These are phyloP conservation scores for Plebejus argus DNA, from an alignment of 2,888 invertebrate species.

Conservation along the genomic window DNA sequence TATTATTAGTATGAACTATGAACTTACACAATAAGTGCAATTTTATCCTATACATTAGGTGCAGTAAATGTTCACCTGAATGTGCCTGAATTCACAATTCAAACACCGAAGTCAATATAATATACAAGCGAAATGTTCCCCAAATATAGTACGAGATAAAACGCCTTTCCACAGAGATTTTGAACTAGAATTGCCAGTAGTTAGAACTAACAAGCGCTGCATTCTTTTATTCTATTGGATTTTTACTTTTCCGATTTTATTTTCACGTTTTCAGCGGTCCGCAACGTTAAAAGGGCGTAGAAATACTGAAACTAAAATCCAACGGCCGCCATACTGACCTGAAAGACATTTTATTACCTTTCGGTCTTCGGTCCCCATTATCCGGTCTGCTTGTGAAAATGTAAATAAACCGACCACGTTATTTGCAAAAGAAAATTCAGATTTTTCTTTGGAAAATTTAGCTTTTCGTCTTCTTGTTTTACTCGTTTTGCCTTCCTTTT, in stretches of 20 bases:
- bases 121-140: not conserved
- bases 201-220: conserved; percentile 19
- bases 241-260: conserved; percentile 12
- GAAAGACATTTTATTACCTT: conserved; percentile 13
- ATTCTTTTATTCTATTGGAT: conserved; percentile 18
- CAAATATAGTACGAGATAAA: not conserved
- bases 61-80: not conserved
- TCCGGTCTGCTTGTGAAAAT: not conserved
- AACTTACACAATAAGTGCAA: too few relatives aligned
- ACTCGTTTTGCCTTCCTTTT: too few relatives aligned
- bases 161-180: not conserved
- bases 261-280: not conserved
- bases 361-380: not conserved
- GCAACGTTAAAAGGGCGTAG: conserved; percentile 13
- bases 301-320: conserved; percentile 8
- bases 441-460: too few relatives aligned
- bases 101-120: not conserved
- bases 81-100: not conserved
- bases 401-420: not conserved
- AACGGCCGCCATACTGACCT: not conserved
- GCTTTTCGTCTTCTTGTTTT: too few relatives aligned
- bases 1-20: too few relatives aligned
- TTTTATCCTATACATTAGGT: too few relatives aligned
- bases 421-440: not conserved
- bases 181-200: conserved; percentile 9